Conservation (phyloP, 2,888 invertebrate genomes). For the Barypeithes pellucidus region DNA sequence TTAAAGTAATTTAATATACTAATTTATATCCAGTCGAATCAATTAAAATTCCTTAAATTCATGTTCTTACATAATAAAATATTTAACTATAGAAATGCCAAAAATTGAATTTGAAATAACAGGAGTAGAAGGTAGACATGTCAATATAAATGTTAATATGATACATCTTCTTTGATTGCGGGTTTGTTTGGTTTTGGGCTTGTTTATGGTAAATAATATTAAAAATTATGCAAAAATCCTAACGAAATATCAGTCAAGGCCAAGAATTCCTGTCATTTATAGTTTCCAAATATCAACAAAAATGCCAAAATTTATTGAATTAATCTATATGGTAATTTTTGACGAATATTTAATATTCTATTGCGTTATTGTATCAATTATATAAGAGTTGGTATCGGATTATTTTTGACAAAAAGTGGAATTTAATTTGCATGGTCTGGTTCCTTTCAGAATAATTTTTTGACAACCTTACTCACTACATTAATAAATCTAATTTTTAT, state of each 20-base stretch:
- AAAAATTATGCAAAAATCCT: conserved; percentile 1
- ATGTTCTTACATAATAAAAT: not conserved
- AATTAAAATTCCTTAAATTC: not conserved
- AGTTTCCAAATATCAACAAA: not conserved
- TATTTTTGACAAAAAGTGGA: too few relatives aligned
- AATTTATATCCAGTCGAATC: not conserved
- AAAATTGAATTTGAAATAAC: not conserved
- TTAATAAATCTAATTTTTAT: too few relatives aligned
- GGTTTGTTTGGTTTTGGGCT: not conserved
- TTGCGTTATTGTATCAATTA: too few relatives aligned
- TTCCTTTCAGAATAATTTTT: not conserved
- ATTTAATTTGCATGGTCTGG: too few relatives aligned
- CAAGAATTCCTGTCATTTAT: not conserved
- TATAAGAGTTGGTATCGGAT: too few relatives aligned
- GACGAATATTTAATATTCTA: not conserved
- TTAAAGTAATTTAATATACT: not conserved
- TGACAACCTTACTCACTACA: too few relatives aligned
- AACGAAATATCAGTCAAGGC: conserved; percentile 5
- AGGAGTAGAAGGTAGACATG: not conserved
- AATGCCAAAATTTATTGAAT: not conserved
- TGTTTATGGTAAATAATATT: not conserved
- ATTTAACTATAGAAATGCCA: not conserved
- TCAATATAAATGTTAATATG: conserved; percentile 10
- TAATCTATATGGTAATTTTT: conserved; percentile 1
- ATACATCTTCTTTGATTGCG: not conserved